A percentile compares a stretch with the other conserved stretches of the same genome.
Conservation (phyloP, 2,888 invertebrate species). For the Plagodis dolabraria region DNA sequence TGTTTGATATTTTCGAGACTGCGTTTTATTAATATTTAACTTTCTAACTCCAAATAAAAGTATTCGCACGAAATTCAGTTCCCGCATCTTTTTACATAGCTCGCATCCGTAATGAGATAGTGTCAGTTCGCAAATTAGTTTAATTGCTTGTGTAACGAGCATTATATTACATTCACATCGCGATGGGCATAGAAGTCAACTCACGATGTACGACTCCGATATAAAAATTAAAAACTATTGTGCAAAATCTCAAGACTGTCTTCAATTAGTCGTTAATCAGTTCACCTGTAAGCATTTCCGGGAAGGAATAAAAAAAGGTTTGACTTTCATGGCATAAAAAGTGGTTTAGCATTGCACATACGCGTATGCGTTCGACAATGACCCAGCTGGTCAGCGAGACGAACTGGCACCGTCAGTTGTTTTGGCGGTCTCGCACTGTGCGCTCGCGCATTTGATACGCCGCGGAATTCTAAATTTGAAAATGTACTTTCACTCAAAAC, state of each 20-base stretch:
- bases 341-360: slow-evolving; percentile 35
- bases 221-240: slow-evolving; percentile 11
- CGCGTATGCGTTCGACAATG: slow-evolving; percentile 55
- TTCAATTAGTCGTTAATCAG: slow-evolving; percentile 14
- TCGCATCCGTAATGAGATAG: slow-evolving; percentile 17
- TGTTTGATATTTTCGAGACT: slow-evolving; percentile 31
- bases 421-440: slow-evolving; percentile 67
- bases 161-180: slow-evolving; percentile 41
- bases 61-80: slow-evolving; percentile 51
- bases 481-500: slow-evolving; percentile 43
- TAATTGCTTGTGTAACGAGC: slow-evolving; percentile 34
- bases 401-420: slow-evolving; percentile 75
- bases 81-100: slow-evolving; percentile 37
- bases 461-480: slow-evolving; percentile 42
- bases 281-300: slow-evolving; percentile 18
- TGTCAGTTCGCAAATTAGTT: slow-evolving; percentile 30
- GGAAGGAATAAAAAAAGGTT: slow-evolving; percentile 20
- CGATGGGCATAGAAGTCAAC: slow-evolving; percentile 27
- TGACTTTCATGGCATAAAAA: slow-evolving; percentile 16
- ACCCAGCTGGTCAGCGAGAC: slow-evolving; percentile 70
- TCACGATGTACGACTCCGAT: slow-evolving; percentile 25
- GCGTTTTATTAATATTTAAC: slow-evolving; percentile 46
- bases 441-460: slow-evolving; percentile 57
- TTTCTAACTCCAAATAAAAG: slow-evolving; percentile 41
- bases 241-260: slow-evolving; percentile 18